Percentiles rank a stretch among this genome's conserved stretches.
These are phyloP conservation scores for Clitarchus hookeri DNA, from an alignment of 2,888 invertebrate genomes.

Conservation along the genomic window DNA sequence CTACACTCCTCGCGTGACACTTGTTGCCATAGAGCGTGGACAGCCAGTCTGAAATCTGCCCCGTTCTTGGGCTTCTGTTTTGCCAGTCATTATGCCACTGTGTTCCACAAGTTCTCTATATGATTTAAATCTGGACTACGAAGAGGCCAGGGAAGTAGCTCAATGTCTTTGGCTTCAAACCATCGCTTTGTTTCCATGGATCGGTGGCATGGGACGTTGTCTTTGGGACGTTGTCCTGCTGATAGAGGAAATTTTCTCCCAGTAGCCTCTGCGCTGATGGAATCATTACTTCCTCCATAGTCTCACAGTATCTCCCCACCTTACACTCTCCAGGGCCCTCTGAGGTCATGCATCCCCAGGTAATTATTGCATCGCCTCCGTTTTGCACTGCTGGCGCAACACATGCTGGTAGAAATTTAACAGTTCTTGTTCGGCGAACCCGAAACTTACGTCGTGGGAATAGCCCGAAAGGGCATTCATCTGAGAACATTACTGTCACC, in stretches of 20 bases:
- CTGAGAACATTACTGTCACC: no score
- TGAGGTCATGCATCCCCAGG: neutral
- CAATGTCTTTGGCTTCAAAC: conserved; percentile 17
- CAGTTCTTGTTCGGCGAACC: conserved; percentile 16
- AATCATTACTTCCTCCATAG: conserved; percentile 15
- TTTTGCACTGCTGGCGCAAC: conserved; percentile 11
- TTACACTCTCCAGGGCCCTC: neutral
- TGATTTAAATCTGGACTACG: neutral
- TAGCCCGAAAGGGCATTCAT: neutral
- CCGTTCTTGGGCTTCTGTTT: neutral
- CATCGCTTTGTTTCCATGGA: neutral
- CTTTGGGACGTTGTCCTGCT: no score
- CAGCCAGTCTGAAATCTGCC: no score
- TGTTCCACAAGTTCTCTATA: conserved; percentile 6
- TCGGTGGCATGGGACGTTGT: conserved; percentile 1
- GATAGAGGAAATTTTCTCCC: neutral
- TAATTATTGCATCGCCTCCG: conserved; percentile 9
- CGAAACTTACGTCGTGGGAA: neutral
- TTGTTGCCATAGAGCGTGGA: conserved; percentile 7
- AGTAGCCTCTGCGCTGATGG: neutral
- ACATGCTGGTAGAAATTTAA: conserved; percentile 17
- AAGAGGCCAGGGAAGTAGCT: conserved; percentile 10
- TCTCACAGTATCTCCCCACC: neutral
- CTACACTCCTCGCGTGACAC: neutral
- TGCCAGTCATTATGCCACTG: neutral